phyloP scores from a whole-genome alignment of 2,888 invertebrate genomes.

The Anagyrus pseudococci region DNA sequence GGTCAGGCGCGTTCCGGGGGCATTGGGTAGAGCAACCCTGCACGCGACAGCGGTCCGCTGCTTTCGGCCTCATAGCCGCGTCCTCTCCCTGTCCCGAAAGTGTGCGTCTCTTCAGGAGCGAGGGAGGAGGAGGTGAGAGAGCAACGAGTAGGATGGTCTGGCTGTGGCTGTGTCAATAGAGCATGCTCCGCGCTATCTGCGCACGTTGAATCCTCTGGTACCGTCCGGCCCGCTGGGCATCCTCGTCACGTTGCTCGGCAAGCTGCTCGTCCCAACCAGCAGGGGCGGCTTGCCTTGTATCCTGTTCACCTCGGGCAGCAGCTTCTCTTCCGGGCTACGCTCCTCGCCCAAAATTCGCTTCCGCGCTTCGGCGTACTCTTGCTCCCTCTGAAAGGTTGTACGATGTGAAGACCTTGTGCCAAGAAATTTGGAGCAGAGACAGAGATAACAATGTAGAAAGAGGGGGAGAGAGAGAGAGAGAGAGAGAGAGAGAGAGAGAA shows the following conservation, averaged over 20 bases:
- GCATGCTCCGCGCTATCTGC: conserved; percentile 67
- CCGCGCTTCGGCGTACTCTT: conserved; percentile 92
- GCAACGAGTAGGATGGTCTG: conserved; percentile 50
- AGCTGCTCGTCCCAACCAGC: conserved; percentile 37
- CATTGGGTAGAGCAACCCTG: conserved; percentile 1
- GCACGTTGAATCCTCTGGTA: conserved; percentile 72
- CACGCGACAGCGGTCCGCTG: conserved; percentile 43
- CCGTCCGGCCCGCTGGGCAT: conserved; percentile 83
- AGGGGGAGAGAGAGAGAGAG: too few species aligned
- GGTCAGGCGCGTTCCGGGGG: too few species aligned
- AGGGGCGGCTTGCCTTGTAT: conserved; percentile 58
- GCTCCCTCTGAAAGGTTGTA: conserved; percentile 73
- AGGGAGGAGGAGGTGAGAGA: conserved; percentile 46
- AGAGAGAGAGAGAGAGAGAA: too few species aligned
- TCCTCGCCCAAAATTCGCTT: conserved; percentile 89
- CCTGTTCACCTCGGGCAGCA: conserved; percentile 54
- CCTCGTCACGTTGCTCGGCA: conserved; percentile 67
- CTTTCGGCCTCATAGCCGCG: conserved; percentile 57
- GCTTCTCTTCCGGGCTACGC: conserved; percentile 75
- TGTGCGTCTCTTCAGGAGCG: neutral
- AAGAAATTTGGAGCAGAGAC: neutral
- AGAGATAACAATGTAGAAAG: too few species aligned
- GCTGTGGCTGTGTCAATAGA: neutral
- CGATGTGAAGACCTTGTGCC: neutral
- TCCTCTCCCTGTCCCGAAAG: conserved; percentile 40